Evolutionary conservation across 1,140 invertebrate genomes (phyloP).

Genomic region (Limonius californicus): DNA sequence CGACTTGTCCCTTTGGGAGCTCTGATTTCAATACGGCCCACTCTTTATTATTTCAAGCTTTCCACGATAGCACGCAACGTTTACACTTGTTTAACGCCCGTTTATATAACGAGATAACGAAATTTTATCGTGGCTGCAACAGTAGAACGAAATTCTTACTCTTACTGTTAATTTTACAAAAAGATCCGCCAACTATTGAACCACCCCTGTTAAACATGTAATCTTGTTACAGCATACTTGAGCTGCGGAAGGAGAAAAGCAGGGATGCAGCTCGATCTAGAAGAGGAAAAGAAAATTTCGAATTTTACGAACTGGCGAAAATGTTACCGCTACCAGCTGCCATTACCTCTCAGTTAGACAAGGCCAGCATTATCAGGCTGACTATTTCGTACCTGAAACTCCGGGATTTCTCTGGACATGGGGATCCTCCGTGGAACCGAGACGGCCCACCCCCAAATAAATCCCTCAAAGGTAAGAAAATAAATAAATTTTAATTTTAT

Average conservation of each 20-base stretch:
- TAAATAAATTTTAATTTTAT: not conserved
- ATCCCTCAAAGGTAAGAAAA: constrained; percentile 75
- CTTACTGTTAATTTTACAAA: not conserved
- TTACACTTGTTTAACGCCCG: constrained; percentile 16
- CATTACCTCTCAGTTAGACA: constrained; percentile 97
- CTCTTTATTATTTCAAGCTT: constrained; percentile 19
- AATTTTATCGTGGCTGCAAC: too few species aligned
- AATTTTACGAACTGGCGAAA: constrained; percentile 97
- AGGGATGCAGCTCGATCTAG: constrained; percentile 91
- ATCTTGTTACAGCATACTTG: constrained; percentile 79
- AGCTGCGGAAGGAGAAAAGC: constrained; percentile 95
- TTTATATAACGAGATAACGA: constrained; percentile 1
- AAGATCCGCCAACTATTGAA: not conserved
- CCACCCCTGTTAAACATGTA: not conserved
- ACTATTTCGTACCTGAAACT: constrained; percentile 97
- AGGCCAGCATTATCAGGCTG: constrained; percentile 96
- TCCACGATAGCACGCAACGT: constrained; percentile 4
- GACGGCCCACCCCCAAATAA: constrained; percentile 73
- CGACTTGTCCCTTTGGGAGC: constrained; percentile 33
- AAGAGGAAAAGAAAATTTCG: constrained; percentile 96
- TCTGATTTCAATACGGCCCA: constrained; percentile 39
- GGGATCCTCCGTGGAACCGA: constrained; percentile 90
- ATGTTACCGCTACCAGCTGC: constrained; percentile 94
- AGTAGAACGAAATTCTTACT: too few species aligned
- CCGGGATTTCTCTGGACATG: constrained; percentile 90